Base-by-base conservation (phyloP, 1,140 invertebrate species). In the Physella acuta region DNA sequence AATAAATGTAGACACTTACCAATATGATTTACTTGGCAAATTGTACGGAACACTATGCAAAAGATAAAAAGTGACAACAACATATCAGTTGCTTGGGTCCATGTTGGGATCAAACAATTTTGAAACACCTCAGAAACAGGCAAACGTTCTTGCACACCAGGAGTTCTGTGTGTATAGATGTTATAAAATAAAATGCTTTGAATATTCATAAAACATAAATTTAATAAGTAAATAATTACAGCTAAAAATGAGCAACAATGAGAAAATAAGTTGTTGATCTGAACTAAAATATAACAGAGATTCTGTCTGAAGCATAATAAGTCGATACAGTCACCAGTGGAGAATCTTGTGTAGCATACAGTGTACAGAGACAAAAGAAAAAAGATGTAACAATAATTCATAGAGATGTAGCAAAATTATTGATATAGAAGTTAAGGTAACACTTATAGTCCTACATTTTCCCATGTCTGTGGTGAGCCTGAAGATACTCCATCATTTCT, bases 81-180 rank as follows among this genome's bases (percentile, higher is more conserved):
- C 36, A 70, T 72, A 31, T 74, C 64, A 30, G 71, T 36, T 4
- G 75, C 70, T 53, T 75, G 74, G 31, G 63, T 52, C 36, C 72
- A 24, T 11, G 74, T 77, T 26, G 79, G 79, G 0, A 75, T 31
- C 14, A 81, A 44, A 65, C 79, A 81, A 37, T 75, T 78, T 14
- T 76, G 69, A 14, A 68, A 33, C 20, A 80, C 68, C 20, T 79
- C 73, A 26, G n/a, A 59, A 1, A 77, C 37, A 17, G 74, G 66
- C 28, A 74, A 66, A 14, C 75, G 73, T 14, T 33, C 33, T 30
- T 74, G 72, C 26, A 73, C 70, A 26, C 68, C 26, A 16, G 64
- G 51, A 11, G 64, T 17, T 17, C n/a, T 24, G 16, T 2, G n/a
- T 31, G 31, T 20, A 0, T 49, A 51, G 49, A 3, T 26, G 11